Evolutionary conservation across 1,140 invertebrate species (phyloP), one percentile per base, ranked within the genome.

Genomic region (Idris sp.): DNA sequence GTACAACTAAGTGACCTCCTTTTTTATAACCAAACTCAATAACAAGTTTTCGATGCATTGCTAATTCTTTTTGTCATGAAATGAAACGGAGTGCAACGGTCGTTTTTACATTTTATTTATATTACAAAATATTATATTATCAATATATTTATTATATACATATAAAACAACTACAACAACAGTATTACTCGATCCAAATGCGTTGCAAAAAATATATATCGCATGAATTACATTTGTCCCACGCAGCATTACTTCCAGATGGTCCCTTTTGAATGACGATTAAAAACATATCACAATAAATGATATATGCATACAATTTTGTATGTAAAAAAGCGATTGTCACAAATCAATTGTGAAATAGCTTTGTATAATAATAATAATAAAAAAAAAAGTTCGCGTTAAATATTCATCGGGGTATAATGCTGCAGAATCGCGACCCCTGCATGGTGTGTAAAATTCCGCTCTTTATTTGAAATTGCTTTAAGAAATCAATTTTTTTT

Each of bases 401-500:
- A 49, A 51, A 7, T 43, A 33, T 51, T 64, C 58, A 72, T 77
- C 71, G 64, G 69, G 75, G 51, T 59, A 73, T 68, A 77, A 77
- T 65, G 75, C 77, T 79, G 68, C 79, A 77, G 49, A 77, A 38
- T 67, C 71, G 68, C 67, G 71, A 51, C 36, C 71, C 61, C 69
- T 79, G 79, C 79, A 81, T 81, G 79, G 77, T 80, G 79, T 78
- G 75, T 81, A 61, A 81, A 81, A 68, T 73, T 62, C 73, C 68
- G 61, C 40, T 74, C 75, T 72, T 41, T 64, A 65, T 49, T 54
- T 67, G 48, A 69, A 43, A 53, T 62, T 36, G 68, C 68, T 75
- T 58, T 31, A 58, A 38, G 51, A 68, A 62, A 49, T 56, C 9
- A 10, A 22, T 22, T 6, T 4, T 22, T 22, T 22, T 22, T 22